phyloP scores from a whole-genome alignment of 2,888 invertebrate species.

The Autographa pulchrina region DNA sequence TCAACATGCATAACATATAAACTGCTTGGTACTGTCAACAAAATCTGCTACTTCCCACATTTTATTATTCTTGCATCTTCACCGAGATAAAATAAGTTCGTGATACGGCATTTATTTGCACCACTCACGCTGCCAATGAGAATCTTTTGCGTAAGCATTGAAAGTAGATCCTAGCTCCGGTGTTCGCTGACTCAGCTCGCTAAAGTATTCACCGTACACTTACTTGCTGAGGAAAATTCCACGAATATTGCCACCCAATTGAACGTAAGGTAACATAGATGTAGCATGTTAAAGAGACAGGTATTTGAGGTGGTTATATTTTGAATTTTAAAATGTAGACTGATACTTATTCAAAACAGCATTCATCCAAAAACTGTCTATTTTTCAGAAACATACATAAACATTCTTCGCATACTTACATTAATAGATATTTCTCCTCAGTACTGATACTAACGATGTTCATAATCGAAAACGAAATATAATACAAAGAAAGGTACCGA shows the following conservation, averaged over 20 bases:
- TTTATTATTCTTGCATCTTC: neutral
- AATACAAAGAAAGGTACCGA: no score
- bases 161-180: conserved; percentile 25
- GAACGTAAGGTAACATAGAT: conserved; percentile 28
- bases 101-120: conserved; percentile 50
- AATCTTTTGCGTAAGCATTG: conserved; percentile 51
- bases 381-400: no score
- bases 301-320: neutral
- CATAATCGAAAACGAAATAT: no score
- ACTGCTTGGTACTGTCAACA: neutral
- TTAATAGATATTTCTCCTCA: no score
- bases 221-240: conserved; percentile 25
- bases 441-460: no score
- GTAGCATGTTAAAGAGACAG: neutral
- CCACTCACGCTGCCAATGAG: conserved; percentile 50
- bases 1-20: no score
- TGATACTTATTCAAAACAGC: no score
- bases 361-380: no score
- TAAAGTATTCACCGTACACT: conserved; percentile 22
- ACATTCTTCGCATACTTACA: no score
- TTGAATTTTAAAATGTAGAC: no score
- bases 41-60: neutral
- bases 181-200: conserved; percentile 51
- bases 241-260: conserved; percentile 46
- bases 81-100: conserved; percentile 21